phyloP scores from a whole-genome alignment of 2,113 vertebrate genomes.

The Kryptolebias marmoratus region DNA sequence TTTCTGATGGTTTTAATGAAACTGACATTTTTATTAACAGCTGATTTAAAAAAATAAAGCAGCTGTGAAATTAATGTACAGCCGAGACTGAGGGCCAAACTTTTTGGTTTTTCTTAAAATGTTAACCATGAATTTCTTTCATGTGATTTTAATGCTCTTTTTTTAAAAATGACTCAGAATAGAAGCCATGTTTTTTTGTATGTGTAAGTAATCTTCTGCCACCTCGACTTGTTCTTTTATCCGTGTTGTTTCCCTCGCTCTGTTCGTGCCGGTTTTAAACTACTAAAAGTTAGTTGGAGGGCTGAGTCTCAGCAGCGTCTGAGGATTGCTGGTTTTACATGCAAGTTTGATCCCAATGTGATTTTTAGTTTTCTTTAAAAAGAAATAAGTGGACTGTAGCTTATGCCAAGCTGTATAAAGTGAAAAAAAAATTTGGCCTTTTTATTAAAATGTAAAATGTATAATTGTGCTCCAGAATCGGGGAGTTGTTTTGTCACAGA shows the following conservation, averaged over 20 bases:
- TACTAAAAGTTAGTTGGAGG: neutral
- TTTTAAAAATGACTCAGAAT: slow-evolving; percentile 18
- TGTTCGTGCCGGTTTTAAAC: slow-evolving; percentile 1
- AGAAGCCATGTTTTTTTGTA: neutral
- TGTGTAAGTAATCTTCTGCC: too few relatives aligned
- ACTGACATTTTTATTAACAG: neutral
- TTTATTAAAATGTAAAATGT: slow-evolving; percentile 56
- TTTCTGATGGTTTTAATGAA: neutral
- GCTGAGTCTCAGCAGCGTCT: neutral
- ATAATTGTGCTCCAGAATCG: slow-evolving; percentile 61
- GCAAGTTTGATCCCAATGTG: neutral
- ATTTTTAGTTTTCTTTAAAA: slow-evolving; percentile 3
- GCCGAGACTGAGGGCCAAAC: too few relatives aligned
- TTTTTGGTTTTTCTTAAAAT: too few relatives aligned
- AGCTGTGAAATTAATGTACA: too few relatives aligned
- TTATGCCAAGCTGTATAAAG: slow-evolving; percentile 70
- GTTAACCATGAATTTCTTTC: neutral
- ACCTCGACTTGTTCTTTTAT: too few relatives aligned
- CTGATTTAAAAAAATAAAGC: neutral
- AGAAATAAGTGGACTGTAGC: slow-evolving; percentile 66
- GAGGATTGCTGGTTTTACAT: neutral
- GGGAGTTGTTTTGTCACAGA: slow-evolving; percentile 58
- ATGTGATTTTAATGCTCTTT: slow-evolving; percentile 17
- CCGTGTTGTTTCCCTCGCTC: neutral
- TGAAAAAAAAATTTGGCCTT: slow-evolving; percentile 23